Conservation (phyloP, 2,113 vertebrate genomes). For the Mesocricetus auratus region DNA sequence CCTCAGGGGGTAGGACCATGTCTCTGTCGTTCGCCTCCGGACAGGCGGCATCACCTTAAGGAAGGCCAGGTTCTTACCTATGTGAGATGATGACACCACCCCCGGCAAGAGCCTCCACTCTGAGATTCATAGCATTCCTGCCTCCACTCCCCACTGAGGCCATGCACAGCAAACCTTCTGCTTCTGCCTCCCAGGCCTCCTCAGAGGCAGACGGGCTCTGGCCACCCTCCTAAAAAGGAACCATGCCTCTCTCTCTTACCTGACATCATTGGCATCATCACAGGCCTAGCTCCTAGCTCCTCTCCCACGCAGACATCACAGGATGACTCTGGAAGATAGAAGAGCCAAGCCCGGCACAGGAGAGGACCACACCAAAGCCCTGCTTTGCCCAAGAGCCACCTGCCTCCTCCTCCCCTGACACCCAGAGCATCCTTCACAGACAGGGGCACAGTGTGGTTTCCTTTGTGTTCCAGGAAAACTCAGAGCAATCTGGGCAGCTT, state of each 20-base stretch:
- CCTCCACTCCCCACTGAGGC: not conserved
- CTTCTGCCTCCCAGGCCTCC: not conserved
- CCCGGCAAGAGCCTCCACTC: not conserved
- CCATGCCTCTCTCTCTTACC: not conserved
- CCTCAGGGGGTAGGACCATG: not conserved
- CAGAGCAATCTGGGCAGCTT: not conserved
- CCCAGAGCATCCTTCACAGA: not conserved
- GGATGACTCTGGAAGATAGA: conserved; percentile 68
- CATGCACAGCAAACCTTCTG: not conserved
- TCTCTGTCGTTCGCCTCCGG: not conserved
- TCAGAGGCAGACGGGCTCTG: not conserved
- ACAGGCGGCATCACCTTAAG: not conserved
- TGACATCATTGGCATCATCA: not conserved
- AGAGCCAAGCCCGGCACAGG: conserved; percentile 53
- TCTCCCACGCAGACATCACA: not conserved
- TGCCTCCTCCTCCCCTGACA: not conserved
- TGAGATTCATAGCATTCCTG: not conserved
- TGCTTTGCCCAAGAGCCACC: not conserved
- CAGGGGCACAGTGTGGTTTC: not conserved
- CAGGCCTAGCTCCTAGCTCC: not conserved
- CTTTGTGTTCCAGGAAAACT: not conserved
- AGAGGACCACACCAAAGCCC: conserved; percentile 25
- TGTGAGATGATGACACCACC: not conserved
- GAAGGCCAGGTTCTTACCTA: not conserved
- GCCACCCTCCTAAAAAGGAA: not conserved